Conservation (phyloP, 2,888 invertebrate species). For the Scrobipalpa costella region DNA sequence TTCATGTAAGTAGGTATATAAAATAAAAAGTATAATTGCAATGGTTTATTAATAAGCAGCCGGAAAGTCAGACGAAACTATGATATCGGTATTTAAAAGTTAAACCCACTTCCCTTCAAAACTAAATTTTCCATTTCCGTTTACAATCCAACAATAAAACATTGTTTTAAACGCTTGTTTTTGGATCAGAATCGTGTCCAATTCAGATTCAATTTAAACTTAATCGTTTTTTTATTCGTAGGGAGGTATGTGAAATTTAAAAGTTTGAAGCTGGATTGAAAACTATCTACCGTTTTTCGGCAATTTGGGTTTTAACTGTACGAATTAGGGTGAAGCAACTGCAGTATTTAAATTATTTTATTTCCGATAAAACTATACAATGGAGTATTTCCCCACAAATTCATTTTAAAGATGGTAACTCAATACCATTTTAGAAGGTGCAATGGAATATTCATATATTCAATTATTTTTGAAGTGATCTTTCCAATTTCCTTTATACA, state of each 20-base stretch:
- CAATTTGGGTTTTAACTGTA: not conserved
- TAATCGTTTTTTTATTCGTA: conserved; percentile 7
- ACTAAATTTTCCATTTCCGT: not conserved
- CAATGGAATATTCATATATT: too few species aligned
- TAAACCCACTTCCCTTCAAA: not conserved
- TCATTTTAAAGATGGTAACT: too few species aligned
- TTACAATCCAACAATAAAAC: not conserved
- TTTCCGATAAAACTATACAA: too few species aligned
- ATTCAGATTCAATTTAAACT: conserved; percentile 26
- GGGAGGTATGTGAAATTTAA: not conserved
- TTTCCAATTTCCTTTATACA: too few species aligned
- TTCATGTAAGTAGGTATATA: too few species aligned
- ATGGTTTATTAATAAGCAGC: too few species aligned
- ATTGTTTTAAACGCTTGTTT: not conserved
- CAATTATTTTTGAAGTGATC: too few species aligned
- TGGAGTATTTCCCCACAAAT: too few species aligned
- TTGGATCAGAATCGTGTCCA: conserved; percentile 13
- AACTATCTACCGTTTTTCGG: conserved; percentile 12
- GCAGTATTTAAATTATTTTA: too few species aligned
- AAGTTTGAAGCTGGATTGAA: conserved; percentile 9
- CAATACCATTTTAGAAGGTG: too few species aligned
- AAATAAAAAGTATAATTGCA: too few species aligned
- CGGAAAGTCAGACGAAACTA: not conserved
- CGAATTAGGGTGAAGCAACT: too few species aligned
- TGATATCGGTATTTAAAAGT: not conserved